A percentile compares a stretch with the other conserved stretches of the same genome.
These are phyloP conservation scores for Xylocampa areola DNA, from an alignment of 2,888 invertebrate species.

Conservation along the genomic window DNA sequence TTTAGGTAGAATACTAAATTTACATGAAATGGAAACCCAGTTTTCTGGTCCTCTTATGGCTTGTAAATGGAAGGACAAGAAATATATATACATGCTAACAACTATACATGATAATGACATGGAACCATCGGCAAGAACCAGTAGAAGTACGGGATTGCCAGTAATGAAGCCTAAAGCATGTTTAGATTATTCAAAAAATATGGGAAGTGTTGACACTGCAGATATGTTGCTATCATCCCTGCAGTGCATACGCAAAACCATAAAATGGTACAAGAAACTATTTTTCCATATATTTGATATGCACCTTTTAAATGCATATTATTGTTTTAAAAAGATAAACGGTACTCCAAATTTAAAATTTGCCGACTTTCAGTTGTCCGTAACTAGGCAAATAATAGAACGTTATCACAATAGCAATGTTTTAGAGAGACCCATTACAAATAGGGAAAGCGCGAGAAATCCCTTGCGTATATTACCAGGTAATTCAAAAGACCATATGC, in stretches of 20 bases:
- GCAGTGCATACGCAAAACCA: slow-evolving; percentile 60
- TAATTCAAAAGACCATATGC: no score
- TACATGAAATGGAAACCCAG: not conserved
- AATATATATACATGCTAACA: no score
- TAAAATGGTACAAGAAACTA: slow-evolving; percentile 18
- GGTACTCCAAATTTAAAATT: no score
- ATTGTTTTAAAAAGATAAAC: no score
- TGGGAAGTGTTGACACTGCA: slow-evolving; percentile 20
- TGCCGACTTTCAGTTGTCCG: no score
- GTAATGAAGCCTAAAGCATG: slow-evolving; percentile 36
- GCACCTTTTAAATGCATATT: no score
- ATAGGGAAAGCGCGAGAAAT: slow-evolving; percentile 1
- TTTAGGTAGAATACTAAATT: not conserved
- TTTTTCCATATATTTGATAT: no score
- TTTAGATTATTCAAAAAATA: slow-evolving; percentile 12
- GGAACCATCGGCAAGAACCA: slow-evolving; percentile 25
- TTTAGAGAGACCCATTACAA: slow-evolving; percentile 17
- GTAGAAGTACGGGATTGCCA: slow-evolving; percentile 30
- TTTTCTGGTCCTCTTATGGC: no score
- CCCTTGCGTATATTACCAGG: no score
- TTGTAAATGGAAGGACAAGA: no score
- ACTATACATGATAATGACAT: not conserved
- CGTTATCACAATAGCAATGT: no score
- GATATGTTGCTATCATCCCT: slow-evolving; percentile 64
- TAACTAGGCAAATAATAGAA: no score